These are phyloP conservation scores for Euura saliciscinereae DNA, from an alignment of 1,140 invertebrate genomes.

Conservation along the genomic window DNA sequence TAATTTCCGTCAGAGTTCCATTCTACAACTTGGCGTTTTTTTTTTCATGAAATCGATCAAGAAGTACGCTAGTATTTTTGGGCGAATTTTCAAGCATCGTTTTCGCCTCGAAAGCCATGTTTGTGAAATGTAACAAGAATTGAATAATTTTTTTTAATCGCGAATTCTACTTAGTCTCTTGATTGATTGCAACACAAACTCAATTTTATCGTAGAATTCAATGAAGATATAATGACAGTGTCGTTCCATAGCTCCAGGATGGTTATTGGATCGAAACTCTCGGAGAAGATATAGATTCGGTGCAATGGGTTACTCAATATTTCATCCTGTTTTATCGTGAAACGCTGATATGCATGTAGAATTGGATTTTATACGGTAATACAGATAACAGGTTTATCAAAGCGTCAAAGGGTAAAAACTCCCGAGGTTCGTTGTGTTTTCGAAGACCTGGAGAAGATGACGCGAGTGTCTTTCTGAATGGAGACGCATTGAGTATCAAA, in stretches of 20 bases:
- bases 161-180: no score
- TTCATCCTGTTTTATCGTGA: no score
- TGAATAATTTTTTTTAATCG: not conserved
- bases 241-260: not conserved
- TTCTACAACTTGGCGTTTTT: not conserved
- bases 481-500: no score
- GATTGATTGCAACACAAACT: no score
- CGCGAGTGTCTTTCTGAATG: no score
- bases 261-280: not conserved
- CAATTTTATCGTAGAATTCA: not conserved
- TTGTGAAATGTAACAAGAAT: not conserved
- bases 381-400: no score
- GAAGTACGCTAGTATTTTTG: not conserved
- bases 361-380: no score
- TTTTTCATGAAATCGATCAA: not conserved
- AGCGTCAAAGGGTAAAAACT: no score
- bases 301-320: no score
- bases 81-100: not conserved
- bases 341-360: no score
- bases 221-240: not conserved
- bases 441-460: no score
- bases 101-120: not conserved
- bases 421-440: no score
- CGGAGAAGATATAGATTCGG: not conserved
- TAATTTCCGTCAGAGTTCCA: not conserved